Evolutionary conservation across 2,888 invertebrate species (phyloP).

Genomic region (Heliconius cydno): DNA sequence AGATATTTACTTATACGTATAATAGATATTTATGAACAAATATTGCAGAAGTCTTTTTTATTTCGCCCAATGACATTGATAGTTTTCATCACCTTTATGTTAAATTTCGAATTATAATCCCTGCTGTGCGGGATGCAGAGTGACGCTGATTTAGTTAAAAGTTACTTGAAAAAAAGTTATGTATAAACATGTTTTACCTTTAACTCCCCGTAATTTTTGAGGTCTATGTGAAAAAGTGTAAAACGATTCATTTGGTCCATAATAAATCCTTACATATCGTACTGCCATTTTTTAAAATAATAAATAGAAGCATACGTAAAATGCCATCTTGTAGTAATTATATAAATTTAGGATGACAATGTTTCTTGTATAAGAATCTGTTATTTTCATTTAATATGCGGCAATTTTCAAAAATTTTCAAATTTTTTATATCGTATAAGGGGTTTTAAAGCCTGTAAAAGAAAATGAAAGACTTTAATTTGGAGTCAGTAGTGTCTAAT

Average conservation of each 20-base stretch:
- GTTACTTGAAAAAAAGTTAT: no score
- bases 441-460: neutral
- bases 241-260: slow-evolving; percentile 66
- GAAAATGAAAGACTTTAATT: neutral
- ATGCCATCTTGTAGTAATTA: neutral
- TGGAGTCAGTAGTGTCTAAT: neutral
- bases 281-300: slow-evolving; percentile 53
- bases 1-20: no score
- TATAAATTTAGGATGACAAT: neutral
- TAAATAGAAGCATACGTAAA: slow-evolving; percentile 4
- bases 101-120: no score
- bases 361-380: neutral
- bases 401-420: neutral
- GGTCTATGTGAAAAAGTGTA: slow-evolving; percentile 62
- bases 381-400: neutral
- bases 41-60: no score
- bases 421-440: neutral
- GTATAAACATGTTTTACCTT: slow-evolving; percentile 53
- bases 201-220: slow-evolving; percentile 63
- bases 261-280: slow-evolving; percentile 62
- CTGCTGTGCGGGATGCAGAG: no score
- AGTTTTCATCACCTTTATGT: no score
- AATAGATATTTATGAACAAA: no score
- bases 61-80: no score
- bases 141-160: neutral